Evolutionary conservation across 2,888 invertebrate genomes (phyloP).

Genomic region (Caenorhabditis doughertyi): DNA sequence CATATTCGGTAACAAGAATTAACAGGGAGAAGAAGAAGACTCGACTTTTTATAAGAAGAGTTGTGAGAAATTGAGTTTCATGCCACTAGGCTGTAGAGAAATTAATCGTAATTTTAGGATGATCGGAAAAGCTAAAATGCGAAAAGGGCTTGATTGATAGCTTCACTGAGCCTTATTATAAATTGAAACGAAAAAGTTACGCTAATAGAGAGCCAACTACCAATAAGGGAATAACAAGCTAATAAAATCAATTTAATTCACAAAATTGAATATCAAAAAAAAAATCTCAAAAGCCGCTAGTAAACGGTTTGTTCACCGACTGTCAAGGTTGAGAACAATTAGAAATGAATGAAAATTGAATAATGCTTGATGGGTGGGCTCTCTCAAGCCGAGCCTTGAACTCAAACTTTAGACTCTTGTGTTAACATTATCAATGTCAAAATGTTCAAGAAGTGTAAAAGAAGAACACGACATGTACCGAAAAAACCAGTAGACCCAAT

Average conservation of each 20-base stretch:
- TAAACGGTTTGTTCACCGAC: neutral
- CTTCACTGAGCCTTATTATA: no score
- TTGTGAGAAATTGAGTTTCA: neutral
- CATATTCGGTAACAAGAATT: conserved; percentile 50
- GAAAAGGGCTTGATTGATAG: no score
- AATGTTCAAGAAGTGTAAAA: conserved; percentile 40
- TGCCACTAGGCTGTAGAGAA: no score
- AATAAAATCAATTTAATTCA: neutral
- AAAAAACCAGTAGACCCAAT: conserved; percentile 54
- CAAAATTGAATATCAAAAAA: no score
- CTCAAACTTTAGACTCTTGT: conserved; percentile 29
- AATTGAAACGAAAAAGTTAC: no score
- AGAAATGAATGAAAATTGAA: conserved; percentile 18
- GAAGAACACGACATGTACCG: conserved; percentile 44
- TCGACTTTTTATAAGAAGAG: neutral
- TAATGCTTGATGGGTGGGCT: conserved; percentile 31
- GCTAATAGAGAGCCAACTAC: no score
- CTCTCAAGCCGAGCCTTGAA: no score
- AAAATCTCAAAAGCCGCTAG: neutral
- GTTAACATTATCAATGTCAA: conserved; percentile 63
- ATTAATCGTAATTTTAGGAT: no score
- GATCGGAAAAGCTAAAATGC: no score
- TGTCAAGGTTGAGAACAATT: neutral
- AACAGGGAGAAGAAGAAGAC: neutral
- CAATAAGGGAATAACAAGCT: neutral